phyloP scores from a whole-genome alignment of 2,113 vertebrate genomes.

The Atrichornis clamosus region DNA sequence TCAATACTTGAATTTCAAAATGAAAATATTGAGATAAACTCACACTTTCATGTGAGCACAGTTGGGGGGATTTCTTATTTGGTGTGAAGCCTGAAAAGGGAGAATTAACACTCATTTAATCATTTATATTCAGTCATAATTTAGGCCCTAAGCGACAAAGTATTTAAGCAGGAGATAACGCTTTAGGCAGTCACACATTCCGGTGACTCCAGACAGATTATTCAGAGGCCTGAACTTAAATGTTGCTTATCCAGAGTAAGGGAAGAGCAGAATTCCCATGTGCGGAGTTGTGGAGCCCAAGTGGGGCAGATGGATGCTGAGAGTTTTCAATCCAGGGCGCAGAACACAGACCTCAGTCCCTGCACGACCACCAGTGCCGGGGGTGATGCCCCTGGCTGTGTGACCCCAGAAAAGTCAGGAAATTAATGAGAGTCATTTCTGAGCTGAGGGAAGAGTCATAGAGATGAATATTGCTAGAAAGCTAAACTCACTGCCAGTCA shows the following conservation, averaged over 20 bases:
- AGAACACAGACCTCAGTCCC: neutral
- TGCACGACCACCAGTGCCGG: fast-evolving
- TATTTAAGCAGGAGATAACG: neutral
- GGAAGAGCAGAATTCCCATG: neutral
- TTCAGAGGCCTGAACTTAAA: neutral
- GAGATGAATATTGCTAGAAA: neutral
- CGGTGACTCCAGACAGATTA: neutral
- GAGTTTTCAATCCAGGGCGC: fast-evolving
- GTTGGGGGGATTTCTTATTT: neutral
- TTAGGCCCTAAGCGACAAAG: neutral
- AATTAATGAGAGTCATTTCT: neutral
- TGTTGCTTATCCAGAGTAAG: neutral
- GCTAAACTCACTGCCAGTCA: fast-evolving
- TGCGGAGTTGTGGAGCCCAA: neutral
- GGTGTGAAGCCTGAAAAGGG: neutral
- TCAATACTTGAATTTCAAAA: neutral
- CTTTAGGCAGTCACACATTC: neutral
- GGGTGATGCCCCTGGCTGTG: neutral
- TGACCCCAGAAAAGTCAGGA: neutral
- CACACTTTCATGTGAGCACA: neutral
- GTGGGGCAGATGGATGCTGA: neutral
- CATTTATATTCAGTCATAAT: neutral
- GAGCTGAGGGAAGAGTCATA: neutral
- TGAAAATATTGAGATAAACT: slow-evolving; percentile 32
- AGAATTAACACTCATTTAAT: neutral